A percentile compares a stretch with the other conserved stretches of the same genome.
Evolutionary conservation across 2,888 invertebrate genomes (phyloP).

Genomic region (Ormyrus labotus): DNA sequence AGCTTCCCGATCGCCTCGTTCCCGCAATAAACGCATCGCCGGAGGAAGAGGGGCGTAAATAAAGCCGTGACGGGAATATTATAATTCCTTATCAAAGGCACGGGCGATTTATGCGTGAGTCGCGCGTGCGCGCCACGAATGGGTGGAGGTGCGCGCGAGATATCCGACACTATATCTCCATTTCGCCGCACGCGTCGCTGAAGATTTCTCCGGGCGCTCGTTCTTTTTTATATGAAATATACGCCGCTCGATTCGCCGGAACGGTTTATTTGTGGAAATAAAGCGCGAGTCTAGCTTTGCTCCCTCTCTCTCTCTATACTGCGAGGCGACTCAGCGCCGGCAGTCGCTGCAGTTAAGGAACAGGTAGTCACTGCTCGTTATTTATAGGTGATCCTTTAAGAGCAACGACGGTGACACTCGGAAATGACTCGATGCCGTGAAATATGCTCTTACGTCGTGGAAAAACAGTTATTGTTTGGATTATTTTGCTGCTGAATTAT

Average conservation of each 20-base stretch:
- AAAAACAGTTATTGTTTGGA: too few species aligned
- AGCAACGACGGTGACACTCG: too few species aligned
- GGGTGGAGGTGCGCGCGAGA: conserved; percentile 2
- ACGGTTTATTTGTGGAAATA: conserved; percentile 52
- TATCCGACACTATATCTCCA: conserved; percentile 42
- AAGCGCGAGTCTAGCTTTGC: neutral
- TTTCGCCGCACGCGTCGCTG: conserved; percentile 42
- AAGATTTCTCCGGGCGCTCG: conserved; percentile 43
- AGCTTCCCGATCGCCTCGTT: too few species aligned
- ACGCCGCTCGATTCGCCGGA: conserved; percentile 12
- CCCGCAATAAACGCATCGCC: neutral
- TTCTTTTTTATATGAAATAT: conserved; percentile 41
- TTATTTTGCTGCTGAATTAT: too few species aligned
- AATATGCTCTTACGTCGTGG: too few species aligned
- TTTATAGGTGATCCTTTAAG: too few species aligned
- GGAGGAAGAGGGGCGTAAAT: neutral
- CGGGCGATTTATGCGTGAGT: conserved; percentile 27
- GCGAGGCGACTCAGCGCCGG: too few species aligned
- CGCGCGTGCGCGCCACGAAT: neutral
- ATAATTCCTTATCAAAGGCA: conserved; percentile 47
- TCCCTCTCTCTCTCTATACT: too few species aligned
- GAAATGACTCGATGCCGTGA: too few species aligned
- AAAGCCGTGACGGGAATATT: conserved; percentile 26
- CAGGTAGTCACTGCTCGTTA: too few species aligned
- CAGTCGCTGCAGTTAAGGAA: too few species aligned